phyloP scores from a whole-genome alignment of 2,888 invertebrate species.

The Strigamia maritima region DNA sequence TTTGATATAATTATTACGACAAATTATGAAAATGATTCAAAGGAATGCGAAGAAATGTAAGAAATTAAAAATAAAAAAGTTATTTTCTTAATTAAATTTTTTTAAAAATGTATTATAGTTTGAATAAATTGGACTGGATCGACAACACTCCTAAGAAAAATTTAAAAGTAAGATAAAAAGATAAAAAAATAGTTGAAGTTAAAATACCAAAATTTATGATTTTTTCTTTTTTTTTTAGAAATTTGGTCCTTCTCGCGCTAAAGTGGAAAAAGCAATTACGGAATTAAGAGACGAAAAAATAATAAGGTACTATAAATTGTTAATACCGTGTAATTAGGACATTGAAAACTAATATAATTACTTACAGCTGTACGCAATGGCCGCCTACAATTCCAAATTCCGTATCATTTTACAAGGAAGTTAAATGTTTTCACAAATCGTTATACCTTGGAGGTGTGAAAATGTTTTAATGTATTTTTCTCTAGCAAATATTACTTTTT shows the following conservation, averaged over 20 bases:
- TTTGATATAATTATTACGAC: conserved; percentile 53
- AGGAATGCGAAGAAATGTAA: conserved; percentile 61
- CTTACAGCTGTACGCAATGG: neutral
- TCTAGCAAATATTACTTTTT: conserved; percentile 44
- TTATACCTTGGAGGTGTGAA: neutral
- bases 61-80: conserved; percentile 42
- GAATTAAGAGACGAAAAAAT: neutral
- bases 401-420: neutral
- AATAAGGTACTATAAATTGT: neutral
- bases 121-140: neutral
- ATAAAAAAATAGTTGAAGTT: neutral
- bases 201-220: too few species aligned
- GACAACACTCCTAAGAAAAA: neutral
- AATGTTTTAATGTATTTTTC: conserved; percentile 40
- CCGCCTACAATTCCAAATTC: neutral
- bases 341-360: neutral
- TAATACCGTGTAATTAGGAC: neutral
- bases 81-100: neutral
- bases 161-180: neutral
- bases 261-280: neutral
- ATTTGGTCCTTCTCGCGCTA: neutral
- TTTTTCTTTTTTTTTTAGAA: neutral
- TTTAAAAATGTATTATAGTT: neutral
- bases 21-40: conserved; percentile 58
- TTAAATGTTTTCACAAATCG: neutral